A percentile compares a stretch with the other conserved stretches of the same genome.
These are phyloP conservation scores for Spizella passerina DNA, from an alignment of 2,797 vertebrate species.

Conservation along the genomic window DNA sequence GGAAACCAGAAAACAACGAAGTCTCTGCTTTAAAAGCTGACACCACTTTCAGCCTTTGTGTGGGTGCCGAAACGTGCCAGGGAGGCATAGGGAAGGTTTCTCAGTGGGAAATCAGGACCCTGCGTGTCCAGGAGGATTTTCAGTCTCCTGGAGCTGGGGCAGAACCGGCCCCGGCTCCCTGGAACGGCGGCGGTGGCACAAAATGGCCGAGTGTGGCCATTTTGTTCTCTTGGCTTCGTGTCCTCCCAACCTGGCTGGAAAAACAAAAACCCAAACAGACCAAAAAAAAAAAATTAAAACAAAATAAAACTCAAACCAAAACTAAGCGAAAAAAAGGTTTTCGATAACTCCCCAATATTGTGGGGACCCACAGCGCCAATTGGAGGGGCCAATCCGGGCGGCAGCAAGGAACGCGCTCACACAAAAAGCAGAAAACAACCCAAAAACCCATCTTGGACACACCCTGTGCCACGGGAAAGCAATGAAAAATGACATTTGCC, in stretches of 20 bases:
- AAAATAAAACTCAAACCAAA: background rate
- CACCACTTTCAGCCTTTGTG: slow-evolving; percentile 55
- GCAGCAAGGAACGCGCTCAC: background rate
- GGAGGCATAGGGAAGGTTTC: background rate
- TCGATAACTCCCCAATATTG: fast-evolving
- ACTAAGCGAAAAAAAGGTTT: background rate
- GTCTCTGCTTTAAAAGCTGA: slow-evolving; percentile 40
- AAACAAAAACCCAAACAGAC: background rate
- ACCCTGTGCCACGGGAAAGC: background rate
- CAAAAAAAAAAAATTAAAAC: background rate
- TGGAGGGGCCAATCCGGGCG: fast-evolving
- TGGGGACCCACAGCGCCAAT: fast-evolving
- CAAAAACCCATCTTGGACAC: background rate
- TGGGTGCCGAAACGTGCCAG: background rate
- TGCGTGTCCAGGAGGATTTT: background rate
- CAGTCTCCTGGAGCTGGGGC: background rate
- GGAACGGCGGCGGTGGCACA: background rate
- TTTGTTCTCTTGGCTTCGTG: slow-evolving; percentile 3
- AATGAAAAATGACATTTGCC: background rate
- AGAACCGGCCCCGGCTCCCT: background rate
- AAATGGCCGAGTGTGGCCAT: slow-evolving; percentile 69
- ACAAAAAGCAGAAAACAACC: background rate
- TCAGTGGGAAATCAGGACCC: background rate
- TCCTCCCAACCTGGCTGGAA: background rate
- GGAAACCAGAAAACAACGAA: slow-evolving; percentile 47